Evolutionary conservation across 1,140 invertebrate species (phyloP).

Genomic region (Trachymyrmex cornetzi): DNA sequence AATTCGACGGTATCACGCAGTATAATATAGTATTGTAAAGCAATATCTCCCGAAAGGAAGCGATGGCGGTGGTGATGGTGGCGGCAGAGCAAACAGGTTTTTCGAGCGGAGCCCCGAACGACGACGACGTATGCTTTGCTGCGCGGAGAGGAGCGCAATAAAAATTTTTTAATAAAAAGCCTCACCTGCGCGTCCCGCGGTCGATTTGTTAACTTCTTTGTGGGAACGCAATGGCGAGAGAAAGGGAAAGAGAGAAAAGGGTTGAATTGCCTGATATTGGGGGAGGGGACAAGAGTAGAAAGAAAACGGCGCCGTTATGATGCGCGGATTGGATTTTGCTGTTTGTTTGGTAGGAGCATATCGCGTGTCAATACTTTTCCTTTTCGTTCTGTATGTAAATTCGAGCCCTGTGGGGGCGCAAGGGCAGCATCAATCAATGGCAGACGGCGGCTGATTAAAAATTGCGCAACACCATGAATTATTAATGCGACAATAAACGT

Average conservation of each 20-base stretch:
- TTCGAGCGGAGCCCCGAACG: conserved; percentile 69
- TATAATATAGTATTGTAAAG: conserved; percentile 79
- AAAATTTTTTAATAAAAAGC: conserved; percentile 79
- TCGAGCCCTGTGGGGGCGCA: conserved; percentile 81
- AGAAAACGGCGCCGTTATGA: conserved; percentile 80
- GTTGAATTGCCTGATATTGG: conserved; percentile 55
- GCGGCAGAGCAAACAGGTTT: conserved; percentile 76
- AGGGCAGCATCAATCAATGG: conserved; percentile 83
- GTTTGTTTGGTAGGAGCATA: conserved; percentile 78
- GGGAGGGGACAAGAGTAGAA: conserved; percentile 69
- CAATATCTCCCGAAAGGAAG: conserved; percentile 77
- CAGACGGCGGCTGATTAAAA: conserved; percentile 84
- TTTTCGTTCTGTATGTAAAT: conserved; percentile 84
- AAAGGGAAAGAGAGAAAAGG: conserved; percentile 50
- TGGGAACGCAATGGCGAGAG: conserved; percentile 48
- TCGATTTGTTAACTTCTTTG: conserved; percentile 77
- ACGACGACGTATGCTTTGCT: conserved; percentile 72
- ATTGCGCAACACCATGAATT: conserved; percentile 84
- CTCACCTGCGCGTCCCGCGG: conserved; percentile 71
- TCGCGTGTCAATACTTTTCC: conserved; percentile 83
- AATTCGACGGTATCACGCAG: conserved; percentile 76
- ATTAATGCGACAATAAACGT: conserved; percentile 84
- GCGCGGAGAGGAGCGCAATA: conserved; percentile 67
- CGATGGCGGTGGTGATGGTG: conserved; percentile 71
- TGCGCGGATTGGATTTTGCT: conserved; percentile 79